phyloP scores from a whole-genome alignment of 2,113 vertebrate genomes.

The Propithecus coquereli region DNA sequence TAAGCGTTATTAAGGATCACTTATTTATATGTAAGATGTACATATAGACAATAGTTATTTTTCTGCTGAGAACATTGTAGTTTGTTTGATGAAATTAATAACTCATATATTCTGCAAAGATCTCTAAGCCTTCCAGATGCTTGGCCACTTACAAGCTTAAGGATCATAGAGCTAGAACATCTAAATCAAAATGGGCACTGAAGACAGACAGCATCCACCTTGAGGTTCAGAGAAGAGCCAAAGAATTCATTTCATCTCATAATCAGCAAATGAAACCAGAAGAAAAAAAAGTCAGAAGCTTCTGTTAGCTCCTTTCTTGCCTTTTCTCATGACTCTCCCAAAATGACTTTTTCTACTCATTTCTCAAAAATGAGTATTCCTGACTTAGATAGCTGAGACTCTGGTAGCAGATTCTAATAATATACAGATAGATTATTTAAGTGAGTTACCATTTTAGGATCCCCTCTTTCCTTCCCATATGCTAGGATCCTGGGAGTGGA shows the following conservation, averaged over 20 bases:
- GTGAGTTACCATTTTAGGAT: background rate
- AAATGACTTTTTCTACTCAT: background rate
- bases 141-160: background rate
- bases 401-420: background rate
- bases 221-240: background rate
- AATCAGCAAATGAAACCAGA: background rate
- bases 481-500: background rate
- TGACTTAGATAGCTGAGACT: background rate
- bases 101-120: background rate
- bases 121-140: background rate
- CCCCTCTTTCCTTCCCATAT: background rate
- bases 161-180: background rate
- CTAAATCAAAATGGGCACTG: background rate
- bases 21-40: background rate
- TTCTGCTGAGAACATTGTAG: background rate
- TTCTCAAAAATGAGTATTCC: background rate
- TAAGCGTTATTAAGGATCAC: background rate
- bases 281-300: background rate
- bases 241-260: background rate
- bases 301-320: background rate
- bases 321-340: background rate
- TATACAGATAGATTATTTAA: background rate
- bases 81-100: constrained; percentile 4
- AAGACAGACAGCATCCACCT: background rate
- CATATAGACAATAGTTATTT: background rate